Conservation (phyloP, 2,113 vertebrate species). For the Tichodroma muraria region DNA sequence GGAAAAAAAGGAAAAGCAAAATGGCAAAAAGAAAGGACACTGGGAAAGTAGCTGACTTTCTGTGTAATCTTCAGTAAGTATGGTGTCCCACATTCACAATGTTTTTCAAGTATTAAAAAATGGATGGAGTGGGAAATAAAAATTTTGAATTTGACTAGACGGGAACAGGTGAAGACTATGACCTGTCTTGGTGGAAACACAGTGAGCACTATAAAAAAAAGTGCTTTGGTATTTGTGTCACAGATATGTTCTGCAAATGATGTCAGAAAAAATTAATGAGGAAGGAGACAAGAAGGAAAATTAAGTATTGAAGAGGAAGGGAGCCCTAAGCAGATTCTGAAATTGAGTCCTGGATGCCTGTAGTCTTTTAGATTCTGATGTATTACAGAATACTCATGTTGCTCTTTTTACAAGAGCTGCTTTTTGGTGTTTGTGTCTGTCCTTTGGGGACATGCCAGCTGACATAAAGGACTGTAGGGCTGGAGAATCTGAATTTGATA, state of each 20-base stretch:
- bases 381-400: fast-evolving
- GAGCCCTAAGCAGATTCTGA: neutral
- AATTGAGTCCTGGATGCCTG: neutral
- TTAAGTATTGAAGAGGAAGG: neutral
- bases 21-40: neutral
- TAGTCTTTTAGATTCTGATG: neutral
- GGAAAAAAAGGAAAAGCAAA: neutral
- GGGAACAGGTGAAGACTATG: neutral
- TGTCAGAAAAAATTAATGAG: neutral
- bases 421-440: neutral
- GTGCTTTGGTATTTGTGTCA: neutral
- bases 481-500: neutral
- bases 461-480: neutral
- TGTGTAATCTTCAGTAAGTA: neutral
- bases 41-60: neutral
- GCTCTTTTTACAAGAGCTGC: neutral
- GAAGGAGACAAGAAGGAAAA: neutral
- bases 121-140: neutral
- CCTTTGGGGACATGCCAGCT: neutral
- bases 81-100: fast-evolving
- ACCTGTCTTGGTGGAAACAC: neutral
- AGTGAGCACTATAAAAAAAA: fast-evolving
- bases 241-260: neutral
- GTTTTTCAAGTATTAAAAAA: neutral
- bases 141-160: neutral